Base-by-base conservation (phyloP, 2,113 vertebrate species). In the Centropus unirufus region DNA sequence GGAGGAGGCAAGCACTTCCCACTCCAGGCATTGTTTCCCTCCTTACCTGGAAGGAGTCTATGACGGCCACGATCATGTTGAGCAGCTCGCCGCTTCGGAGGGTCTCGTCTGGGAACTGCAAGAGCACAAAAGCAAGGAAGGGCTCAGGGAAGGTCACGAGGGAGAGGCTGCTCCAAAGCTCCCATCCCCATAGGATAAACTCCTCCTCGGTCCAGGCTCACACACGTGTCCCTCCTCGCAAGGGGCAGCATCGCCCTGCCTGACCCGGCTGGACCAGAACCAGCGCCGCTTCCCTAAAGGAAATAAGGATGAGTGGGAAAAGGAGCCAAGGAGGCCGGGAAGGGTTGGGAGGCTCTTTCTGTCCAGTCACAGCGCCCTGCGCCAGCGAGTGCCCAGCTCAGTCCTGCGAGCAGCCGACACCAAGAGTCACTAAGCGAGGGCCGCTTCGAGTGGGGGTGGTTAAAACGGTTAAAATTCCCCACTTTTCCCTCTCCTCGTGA, bases 1-100 rank as follows among this genome's bases (percentile, higher is more conserved):
- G 19, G 54, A 23, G 2, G 23, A 30, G 51, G 18, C 5, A 15
- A 13, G 24, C 1, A 32, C 23, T 12, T 14, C 66, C 52, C 68
- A 3, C 0, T 21, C 6, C 30, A 7, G 14, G 1, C 29, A 2
- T 9, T 6, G 17, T 4, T 6, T 5, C 14, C 13, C 3, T 5
- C 39, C n/a, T 63, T 36, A 98, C 98, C 98, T 98, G 98, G 14
- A 98, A 98, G 2, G 99, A 99, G 95, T 99, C 99, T 1, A 99
- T 99, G 73, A 99, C 99, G 0, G 99, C 99, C 6, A 99, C 99
- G 0, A 99, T 99, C 99, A 99, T 99, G 97, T 99, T 99, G 11
- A 99, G 98, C 67, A 99, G 98, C 95, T 99, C 99, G 5, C 99
- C 99, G 0, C 99, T 99, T 6, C 99, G 97, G 3, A 99, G 93